A percentile compares a stretch with the other conserved stretches of the same genome.
phyloP scores from a whole-genome alignment of 2,888 invertebrate genomes.

The Abrostola tripartita region DNA sequence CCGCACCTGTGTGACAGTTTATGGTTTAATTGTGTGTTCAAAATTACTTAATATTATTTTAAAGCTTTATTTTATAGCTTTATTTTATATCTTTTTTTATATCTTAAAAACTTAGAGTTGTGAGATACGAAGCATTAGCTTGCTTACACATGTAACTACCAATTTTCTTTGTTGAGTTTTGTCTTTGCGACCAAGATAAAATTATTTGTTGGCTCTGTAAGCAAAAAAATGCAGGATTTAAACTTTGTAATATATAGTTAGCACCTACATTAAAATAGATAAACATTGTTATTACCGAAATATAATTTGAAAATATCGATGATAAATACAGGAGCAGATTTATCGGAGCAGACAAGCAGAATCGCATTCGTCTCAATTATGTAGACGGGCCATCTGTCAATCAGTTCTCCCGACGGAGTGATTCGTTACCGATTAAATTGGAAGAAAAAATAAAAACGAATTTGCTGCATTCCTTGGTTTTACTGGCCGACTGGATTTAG shows the following conservation, averaged over 20 bases:
- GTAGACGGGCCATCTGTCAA: slow-evolving; percentile 86
- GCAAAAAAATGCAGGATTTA: too few relatives aligned
- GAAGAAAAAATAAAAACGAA: slow-evolving; percentile 59
- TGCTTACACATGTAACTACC: too few relatives aligned
- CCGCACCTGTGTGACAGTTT: slow-evolving; percentile 1
- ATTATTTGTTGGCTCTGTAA: too few relatives aligned
- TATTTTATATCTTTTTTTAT: not conserved
- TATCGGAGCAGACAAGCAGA: slow-evolving; percentile 75
- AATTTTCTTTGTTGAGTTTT: too few relatives aligned
- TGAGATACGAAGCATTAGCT: too few relatives aligned
- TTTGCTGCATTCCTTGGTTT: slow-evolving; percentile 35
- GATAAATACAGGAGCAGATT: slow-evolving; percentile 69
- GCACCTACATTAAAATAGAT: too few relatives aligned
- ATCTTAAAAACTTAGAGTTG: too few relatives aligned
- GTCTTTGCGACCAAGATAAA: too few relatives aligned
- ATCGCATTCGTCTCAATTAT: slow-evolving; percentile 86
- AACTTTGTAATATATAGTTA: too few relatives aligned
- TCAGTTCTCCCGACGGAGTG: slow-evolving; percentile 82
- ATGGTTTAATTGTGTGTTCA: not conserved
- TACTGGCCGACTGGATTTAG: slow-evolving; percentile 10
- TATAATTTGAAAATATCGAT: slow-evolving; percentile 55
- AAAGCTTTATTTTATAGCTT: not conserved
- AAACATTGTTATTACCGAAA: not conserved
- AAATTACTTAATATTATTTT: not conserved
- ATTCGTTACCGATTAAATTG: slow-evolving; percentile 79